Evolutionary conservation across 1,140 invertebrate genomes (phyloP).

Genomic region (Lepidostoma basale): DNA sequence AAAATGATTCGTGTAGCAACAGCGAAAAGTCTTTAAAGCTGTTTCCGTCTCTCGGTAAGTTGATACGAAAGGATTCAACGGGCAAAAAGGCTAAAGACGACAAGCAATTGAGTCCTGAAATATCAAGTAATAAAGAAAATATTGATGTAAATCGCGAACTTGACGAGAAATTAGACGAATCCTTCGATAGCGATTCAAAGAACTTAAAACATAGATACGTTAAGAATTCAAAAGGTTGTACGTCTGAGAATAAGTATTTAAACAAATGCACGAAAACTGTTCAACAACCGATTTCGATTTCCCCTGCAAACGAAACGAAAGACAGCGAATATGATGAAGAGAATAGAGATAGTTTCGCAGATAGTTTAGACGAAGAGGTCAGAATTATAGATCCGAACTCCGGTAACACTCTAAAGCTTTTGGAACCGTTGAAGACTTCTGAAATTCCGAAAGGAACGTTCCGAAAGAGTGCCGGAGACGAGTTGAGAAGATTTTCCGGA

Average conservation of each 20-base stretch:
- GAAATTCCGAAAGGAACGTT: conserved; percentile 44
- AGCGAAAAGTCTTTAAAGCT: conserved; percentile 52
- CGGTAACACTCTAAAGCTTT: conserved; percentile 33
- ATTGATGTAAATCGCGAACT: conserved; percentile 47
- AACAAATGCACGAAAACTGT: conserved; percentile 38
- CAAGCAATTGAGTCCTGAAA: conserved; percentile 13
- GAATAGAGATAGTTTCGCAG: conserved; percentile 36
- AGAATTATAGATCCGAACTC: conserved; percentile 33
- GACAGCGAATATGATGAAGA: conserved; percentile 39
- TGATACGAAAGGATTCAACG: conserved; percentile 59
- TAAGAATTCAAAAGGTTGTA: conserved; percentile 53
- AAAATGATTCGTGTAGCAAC: conserved; percentile 47
- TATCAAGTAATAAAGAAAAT: conserved; percentile 42
- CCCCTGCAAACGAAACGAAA: conserved; percentile 52
- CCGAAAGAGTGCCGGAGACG: conserved; percentile 59
- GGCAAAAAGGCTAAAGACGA: conserved; percentile 52
- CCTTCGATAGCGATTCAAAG: conserved; percentile 34
- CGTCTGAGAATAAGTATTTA: conserved; percentile 50
- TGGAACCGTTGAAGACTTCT: conserved; percentile 5
- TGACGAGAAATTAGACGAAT: conserved; percentile 11
- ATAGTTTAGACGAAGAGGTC: conserved; percentile 42
- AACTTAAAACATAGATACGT: conserved; percentile 54
- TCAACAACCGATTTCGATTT: conserved; percentile 52
- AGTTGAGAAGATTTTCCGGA: conserved; percentile 49
- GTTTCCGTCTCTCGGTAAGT: conserved; percentile 57